Conservation (phyloP, 2,113 vertebrate genomes). For the Crotophaga sulcirostris region DNA sequence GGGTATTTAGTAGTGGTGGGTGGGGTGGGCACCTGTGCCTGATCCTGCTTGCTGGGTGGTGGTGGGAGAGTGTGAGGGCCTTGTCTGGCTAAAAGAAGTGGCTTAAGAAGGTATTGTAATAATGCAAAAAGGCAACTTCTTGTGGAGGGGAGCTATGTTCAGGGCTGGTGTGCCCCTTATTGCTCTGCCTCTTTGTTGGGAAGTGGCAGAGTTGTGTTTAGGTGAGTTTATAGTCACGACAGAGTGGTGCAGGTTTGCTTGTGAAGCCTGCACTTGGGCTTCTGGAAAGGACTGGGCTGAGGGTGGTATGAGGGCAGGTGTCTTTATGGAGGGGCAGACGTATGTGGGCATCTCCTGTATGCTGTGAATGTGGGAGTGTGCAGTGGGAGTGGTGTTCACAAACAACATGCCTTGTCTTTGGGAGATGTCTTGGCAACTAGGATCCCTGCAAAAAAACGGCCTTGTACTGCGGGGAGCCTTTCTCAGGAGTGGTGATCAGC, state of each 20-base stretch:
- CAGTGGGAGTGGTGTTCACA: background rate
- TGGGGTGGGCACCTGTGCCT: background rate
- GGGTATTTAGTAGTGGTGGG: background rate
- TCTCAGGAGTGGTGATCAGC: background rate
- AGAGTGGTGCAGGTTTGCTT: background rate
- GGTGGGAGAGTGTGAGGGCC: background rate
- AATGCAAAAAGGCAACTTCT: background rate
- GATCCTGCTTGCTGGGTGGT: background rate
- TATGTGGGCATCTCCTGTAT: background rate
- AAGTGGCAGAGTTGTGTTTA: background rate
- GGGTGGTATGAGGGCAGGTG: background rate
- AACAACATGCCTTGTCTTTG: background rate
- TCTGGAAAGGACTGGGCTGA: background rate
- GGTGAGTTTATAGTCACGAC: background rate
- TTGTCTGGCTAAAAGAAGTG: background rate
- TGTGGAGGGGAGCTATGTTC: background rate
- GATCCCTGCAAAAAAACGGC: background rate
- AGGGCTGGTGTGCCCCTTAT: background rate
- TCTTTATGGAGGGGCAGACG: background rate
- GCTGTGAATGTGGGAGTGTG: background rate
- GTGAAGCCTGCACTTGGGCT: background rate
- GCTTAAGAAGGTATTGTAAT: background rate
- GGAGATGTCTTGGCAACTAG: background rate
- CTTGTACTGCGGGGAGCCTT: background rate
- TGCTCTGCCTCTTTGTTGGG: background rate